These are phyloP conservation scores for Melinaea marsaeus DNA, from an alignment of 2,888 invertebrate species.

Conservation along the genomic window DNA sequence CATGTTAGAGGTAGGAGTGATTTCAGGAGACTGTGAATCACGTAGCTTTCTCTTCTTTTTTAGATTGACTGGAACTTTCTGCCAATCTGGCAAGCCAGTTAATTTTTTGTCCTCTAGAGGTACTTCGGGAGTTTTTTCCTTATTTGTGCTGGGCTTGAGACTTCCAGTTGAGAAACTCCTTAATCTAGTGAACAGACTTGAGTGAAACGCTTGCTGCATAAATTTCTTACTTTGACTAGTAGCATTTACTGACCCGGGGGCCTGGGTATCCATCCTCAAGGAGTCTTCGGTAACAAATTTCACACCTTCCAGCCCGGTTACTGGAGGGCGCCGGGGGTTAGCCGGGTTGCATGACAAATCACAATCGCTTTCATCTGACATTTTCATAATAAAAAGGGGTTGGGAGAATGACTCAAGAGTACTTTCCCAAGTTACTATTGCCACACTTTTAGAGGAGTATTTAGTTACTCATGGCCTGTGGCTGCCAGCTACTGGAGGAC, in stretches of 20 bases:
- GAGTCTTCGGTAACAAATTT: constrained; percentile 14
- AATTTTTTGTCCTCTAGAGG: background rate
- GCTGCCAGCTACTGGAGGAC: background rate
- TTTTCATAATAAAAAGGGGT: no score
- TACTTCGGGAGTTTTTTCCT: constrained; percentile 8
- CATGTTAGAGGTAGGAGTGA: background rate
- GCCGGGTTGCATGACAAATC: constrained; percentile 9
- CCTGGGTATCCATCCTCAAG: constrained; percentile 7
- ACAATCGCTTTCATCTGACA: no score
- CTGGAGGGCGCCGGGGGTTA: constrained; percentile 7
- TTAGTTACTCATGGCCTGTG: no score
- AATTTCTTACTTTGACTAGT: constrained; percentile 6
- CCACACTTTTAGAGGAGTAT: no score
- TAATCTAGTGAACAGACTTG: constrained; percentile 9
- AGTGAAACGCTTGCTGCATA: constrained; percentile 12
- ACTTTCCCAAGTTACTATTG: no score
- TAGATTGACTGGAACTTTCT: background rate
- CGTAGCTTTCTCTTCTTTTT: background rate
- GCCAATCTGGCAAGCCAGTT: background rate
- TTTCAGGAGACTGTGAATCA: background rate
- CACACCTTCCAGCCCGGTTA: constrained; percentile 6
- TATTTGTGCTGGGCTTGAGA: background rate
- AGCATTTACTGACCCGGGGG: constrained; percentile 3
- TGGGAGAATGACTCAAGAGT: no score
- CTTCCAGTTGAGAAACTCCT: constrained; percentile 6